These are phyloP conservation scores for Phenganax marumi DNA, from an alignment of 92 coral and sea anemone species.

Conservation along the genomic window DNA sequence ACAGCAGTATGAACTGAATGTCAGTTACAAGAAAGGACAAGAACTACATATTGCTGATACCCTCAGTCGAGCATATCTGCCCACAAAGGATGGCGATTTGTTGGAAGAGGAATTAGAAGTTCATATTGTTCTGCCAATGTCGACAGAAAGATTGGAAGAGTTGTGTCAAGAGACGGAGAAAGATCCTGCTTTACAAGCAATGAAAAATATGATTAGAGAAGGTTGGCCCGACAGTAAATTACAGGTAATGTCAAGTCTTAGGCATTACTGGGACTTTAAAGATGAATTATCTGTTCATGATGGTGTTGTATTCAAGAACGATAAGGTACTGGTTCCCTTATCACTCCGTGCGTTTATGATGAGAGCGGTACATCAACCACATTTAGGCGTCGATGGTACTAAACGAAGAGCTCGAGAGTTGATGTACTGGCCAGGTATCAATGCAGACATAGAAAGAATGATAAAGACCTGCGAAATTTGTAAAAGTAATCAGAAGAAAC, in stretches of 20 bases:
- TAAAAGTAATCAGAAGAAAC: slow-evolving; percentile 34
- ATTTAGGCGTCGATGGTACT: slow-evolving; percentile 49
- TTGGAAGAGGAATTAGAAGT: too few species aligned
- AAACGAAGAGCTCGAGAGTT: slow-evolving; percentile 55
- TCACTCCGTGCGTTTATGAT: background rate
- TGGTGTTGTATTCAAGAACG: slow-evolving; percentile 36
- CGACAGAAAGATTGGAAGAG: too few species aligned
- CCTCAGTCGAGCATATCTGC: background rate
- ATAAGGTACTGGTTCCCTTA: slow-evolving; percentile 25
- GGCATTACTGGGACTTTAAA: slow-evolving; percentile 38
- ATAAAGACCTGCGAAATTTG: slow-evolving; percentile 52
- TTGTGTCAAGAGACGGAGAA: too few species aligned
- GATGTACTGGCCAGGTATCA: slow-evolving; percentile 52
- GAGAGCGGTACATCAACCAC: slow-evolving; percentile 40
- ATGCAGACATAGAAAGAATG: slow-evolving; percentile 28
- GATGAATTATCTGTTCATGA: slow-evolving; percentile 20
- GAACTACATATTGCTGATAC: background rate
- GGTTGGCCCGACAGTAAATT: too few species aligned
- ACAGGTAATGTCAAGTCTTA: too few species aligned
- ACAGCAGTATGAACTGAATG: too few species aligned
- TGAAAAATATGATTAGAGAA: too few species aligned
- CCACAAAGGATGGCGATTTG: background rate
- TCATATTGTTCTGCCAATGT: too few species aligned
- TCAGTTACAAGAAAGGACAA: too few species aligned
- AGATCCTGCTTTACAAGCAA: too few species aligned